A percentile compares a stretch with the other conserved stretches of the same genome.
Conservation (phyloP, 2,888 invertebrate species). For the Apotomis betuletana region DNA sequence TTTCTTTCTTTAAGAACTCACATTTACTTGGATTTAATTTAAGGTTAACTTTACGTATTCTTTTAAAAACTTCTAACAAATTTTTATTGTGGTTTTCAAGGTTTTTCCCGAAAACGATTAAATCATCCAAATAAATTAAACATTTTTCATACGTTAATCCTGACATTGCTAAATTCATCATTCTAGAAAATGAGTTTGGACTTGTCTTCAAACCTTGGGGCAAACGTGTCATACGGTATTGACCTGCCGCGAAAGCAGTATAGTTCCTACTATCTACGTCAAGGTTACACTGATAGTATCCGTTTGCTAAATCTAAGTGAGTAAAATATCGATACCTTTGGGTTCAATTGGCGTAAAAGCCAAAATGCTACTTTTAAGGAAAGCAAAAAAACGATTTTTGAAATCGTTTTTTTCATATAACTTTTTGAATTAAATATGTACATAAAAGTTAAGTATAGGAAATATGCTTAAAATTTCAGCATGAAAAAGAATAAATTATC, state of each 20-base stretch:
- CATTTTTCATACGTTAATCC: background rate
- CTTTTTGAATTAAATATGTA: too few species aligned
- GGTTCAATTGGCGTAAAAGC: too few species aligned
- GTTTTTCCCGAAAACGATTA: background rate
- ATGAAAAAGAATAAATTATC: too few species aligned
- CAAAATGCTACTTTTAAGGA: too few species aligned
- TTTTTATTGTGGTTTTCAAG: background rate
- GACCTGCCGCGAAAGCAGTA: background rate
- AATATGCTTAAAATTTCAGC: too few species aligned
- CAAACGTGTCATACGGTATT: background rate
- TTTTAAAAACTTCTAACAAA: too few species aligned
- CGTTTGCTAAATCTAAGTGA: background rate
- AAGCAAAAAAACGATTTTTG: too few species aligned
- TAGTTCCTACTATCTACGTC: background rate
- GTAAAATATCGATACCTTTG: too few species aligned
- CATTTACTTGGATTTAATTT: background rate
- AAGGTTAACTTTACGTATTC: background rate
- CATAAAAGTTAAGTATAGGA: too few species aligned
- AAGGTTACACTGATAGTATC: constrained; percentile 3
- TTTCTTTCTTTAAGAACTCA: background rate
- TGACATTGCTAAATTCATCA: constrained; percentile 2
- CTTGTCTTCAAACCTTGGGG: background rate
- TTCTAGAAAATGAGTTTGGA: background rate
- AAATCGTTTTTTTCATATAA: too few species aligned
- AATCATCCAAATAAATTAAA: background rate